Conservation (phyloP, 2,797 vertebrate species). For the Cygnus olor region DNA sequence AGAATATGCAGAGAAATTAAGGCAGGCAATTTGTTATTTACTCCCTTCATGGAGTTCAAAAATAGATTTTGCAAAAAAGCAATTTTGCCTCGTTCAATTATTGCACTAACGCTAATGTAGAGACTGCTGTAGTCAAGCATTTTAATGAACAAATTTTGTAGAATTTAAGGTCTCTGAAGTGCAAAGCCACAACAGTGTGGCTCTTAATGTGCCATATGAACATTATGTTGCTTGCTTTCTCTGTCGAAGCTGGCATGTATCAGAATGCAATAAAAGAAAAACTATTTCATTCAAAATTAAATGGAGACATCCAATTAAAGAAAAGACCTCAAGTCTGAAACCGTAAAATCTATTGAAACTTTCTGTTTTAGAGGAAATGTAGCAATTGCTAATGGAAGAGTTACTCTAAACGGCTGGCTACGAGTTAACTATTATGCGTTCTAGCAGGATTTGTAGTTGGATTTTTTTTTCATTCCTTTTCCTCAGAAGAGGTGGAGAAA, state of each 20-base stretch:
- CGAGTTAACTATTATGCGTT: slow-evolving; percentile 42
- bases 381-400: slow-evolving; percentile 40
- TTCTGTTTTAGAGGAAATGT: slow-evolving; percentile 63
- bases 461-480: not conserved
- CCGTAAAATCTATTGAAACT: slow-evolving; percentile 38
- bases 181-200: slow-evolving; percentile 46
- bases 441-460: slow-evolving; percentile 28
- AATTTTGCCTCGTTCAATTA: slow-evolving; percentile 48
- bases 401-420: slow-evolving; percentile 21
- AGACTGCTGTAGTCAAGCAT: slow-evolving; percentile 25
- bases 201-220: slow-evolving; percentile 45
- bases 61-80: slow-evolving; percentile 39
- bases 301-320: slow-evolving; percentile 57
- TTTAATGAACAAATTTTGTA: slow-evolving; percentile 61
- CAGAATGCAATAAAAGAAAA: slow-evolving; percentile 58
- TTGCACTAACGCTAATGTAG: slow-evolving; percentile 8
- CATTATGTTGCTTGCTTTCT: slow-evolving; percentile 56
- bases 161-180: slow-evolving; percentile 53
- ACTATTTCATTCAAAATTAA: slow-evolving; percentile 61
- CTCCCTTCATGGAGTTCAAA: slow-evolving; percentile 16
- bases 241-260: slow-evolving; percentile 55
- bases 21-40: slow-evolving; percentile 32
- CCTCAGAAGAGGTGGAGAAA: slow-evolving; percentile 32
- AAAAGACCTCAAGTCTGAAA: slow-evolving; percentile 20
- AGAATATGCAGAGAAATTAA: slow-evolving; percentile 5